Percentiles rank a stretch among this genome's conserved stretches.
Evolutionary conservation across 1,140 invertebrate species (phyloP).

Genomic region (Hycleus phaleratus): DNA sequence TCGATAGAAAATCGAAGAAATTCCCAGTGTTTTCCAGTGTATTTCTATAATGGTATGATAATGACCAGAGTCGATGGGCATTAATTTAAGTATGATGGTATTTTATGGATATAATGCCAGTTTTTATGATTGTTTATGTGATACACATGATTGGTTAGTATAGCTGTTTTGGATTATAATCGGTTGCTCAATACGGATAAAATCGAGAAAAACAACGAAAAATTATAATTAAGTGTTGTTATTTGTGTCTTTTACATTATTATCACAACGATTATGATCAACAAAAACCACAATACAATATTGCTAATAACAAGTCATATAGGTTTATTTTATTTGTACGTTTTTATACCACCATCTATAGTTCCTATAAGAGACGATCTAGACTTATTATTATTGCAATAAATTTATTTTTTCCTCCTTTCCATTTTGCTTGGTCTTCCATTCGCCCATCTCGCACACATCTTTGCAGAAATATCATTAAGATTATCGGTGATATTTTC

Average conservation of each 20-base stretch:
- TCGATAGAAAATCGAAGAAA: neutral
- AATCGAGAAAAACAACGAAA: no score
- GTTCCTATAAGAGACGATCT: neutral
- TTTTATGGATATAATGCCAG: conserved; percentile 39
- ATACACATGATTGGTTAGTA: conserved; percentile 42
- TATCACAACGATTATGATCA: no score
- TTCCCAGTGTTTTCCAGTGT: conserved; percentile 12
- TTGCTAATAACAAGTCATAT: no score
- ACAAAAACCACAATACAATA: no score
- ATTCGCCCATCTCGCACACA: conserved; percentile 6
- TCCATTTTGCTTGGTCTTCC: conserved; percentile 8
- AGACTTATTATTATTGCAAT: conserved; percentile 17
- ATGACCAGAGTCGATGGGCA: conserved; percentile 29
- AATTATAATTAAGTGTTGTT: no score
- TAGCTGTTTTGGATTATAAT: conserved; percentile 27
- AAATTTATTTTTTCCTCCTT: conserved; percentile 18
- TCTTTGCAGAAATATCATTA: conserved; percentile 21
- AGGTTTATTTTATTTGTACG: no score
- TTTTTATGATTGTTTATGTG: conserved; percentile 42
- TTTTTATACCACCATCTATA: no score
- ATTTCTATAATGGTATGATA: conserved; percentile 36
- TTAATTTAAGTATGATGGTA: conserved; percentile 39
- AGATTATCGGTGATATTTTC: conserved; percentile 23
- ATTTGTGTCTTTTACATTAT: no score
- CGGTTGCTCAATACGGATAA: neutral